Evolutionary conservation across 2,797 vertebrate species (phyloP), one percentile per base, ranked within the genome.

Genomic region (Acanthurus leucopareius): DNA sequence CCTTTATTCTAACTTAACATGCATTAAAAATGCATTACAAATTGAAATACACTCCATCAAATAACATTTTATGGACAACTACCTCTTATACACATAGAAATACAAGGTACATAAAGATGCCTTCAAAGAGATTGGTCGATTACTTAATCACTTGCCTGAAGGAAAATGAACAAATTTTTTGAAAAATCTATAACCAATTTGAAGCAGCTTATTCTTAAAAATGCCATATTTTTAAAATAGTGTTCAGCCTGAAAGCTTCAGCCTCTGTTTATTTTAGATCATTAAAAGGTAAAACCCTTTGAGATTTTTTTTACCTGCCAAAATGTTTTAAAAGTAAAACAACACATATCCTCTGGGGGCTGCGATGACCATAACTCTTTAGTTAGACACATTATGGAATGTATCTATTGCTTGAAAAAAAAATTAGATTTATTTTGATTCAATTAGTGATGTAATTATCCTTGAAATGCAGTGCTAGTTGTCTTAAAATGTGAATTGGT

Each of bases 21-120:
- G 48, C 62, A 81, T 63, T 77, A 79, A 58, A 86, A 70, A 75
- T 75, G 53, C 28, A 32, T 32, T 32, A 32, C 49, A 85, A 69
- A 66, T 9, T 16, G 22, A n/a, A 74, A 71, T n/a, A 28, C 40
- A 64, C 22, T 82, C 35, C 19, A 66, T 38, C 22, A 52, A 20
- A 8, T 22, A 22, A 25, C 15, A 45, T 72, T 51, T 66, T 22
- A 68, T 2, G 25, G 47, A 72, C 38, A 73, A 32, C 28, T 32
- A 51, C 52, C 40, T 56, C 20, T 2, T 61, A 65, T 52, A 40
- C 19, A 25, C 7, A 25, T 28, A 13, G 1, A 32, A 60, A 60
- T 40, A 13, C 47, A 63, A 25, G 47, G 40, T 11, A n/a, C 7
- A 17, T 40, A 32, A 40, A 38, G 47, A 28, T 49, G 32, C 61